A percentile compares a stretch with the other conserved stretches of the same genome.
These are phyloP conservation scores for Carpatolechia fugitivella DNA, from an alignment of 2,888 invertebrate genomes.

Conservation along the genomic window DNA sequence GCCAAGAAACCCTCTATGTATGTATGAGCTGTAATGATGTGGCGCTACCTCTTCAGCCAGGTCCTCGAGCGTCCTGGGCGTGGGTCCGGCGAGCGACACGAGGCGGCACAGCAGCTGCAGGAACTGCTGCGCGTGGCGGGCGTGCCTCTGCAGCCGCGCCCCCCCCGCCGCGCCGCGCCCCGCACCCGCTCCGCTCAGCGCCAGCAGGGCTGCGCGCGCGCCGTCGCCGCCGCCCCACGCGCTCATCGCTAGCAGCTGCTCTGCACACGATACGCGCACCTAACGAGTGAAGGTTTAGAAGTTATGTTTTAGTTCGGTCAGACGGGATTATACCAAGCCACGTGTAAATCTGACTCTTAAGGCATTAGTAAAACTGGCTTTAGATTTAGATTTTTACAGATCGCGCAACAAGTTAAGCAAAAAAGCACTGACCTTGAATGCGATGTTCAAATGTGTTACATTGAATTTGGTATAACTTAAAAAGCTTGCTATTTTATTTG, in stretches of 20 bases:
- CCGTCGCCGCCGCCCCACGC: conserved; percentile 85
- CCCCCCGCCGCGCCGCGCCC: conserved; percentile 62
- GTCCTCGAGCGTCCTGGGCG: conserved; percentile 83
- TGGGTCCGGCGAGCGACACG: conserved; percentile 83
- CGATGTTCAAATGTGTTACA: too few species aligned
- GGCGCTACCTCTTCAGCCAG: conserved; percentile 50
- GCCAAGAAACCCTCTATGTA: too few species aligned
- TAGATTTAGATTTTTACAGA: too few species aligned
- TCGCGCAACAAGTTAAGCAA: too few species aligned
- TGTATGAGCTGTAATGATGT: neutral
- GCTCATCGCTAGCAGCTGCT: conserved; percentile 91
- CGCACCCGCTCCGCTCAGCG: conserved; percentile 72
- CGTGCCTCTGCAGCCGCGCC: conserved; percentile 71
- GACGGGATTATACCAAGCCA: too few species aligned
- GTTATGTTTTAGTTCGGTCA: too few species aligned
- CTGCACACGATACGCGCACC: conserved; percentile 88
- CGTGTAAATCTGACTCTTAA: too few species aligned
- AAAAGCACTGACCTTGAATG: too few species aligned
- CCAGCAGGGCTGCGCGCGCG: conserved; percentile 56
- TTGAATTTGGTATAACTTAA: too few species aligned
- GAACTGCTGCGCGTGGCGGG: conserved; percentile 88
- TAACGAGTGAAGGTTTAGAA: conserved; percentile 35
- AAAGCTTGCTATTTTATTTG: too few species aligned
- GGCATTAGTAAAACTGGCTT: too few species aligned
- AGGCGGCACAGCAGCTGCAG: conserved; percentile 85